Evolutionary conservation across 1,140 invertebrate genomes (phyloP), one percentile per base, ranked within the genome.

Genomic region (Drosophila baimaii): DNA sequence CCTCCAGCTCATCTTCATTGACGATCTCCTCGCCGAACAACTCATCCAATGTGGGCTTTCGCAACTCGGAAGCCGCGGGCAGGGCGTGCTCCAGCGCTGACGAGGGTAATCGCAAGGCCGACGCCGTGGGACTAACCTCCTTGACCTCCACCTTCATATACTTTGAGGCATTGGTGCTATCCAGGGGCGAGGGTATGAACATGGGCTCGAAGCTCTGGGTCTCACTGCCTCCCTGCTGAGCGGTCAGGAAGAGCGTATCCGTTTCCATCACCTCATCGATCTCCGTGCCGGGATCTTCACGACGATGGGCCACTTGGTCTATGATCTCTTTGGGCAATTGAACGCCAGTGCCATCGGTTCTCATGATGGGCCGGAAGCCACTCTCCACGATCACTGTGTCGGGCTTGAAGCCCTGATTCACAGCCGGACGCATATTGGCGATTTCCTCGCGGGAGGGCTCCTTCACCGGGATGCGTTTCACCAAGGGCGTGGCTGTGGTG

Each of bases 361-460:
- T 93, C n/a, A 96, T 94, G 17, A 97, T 97, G 2, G 96, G 96
- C 63, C 95, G 96, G 79, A 97, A 97, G 0, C 96, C 96, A 55
- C 96, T 94, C 92, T 97, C 96, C 33, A 97, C 95, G 0, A 97
- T 95, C 15, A 97, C 95, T 0, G 95, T 95, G 63, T 95, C 94
- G 0, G 96, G 96, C 89, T 96, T 94, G 81, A 97, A 97, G 0
- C 96, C 96, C 5, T 95, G 95, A 78, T 96, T 96, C 0, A 95
- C 92, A 0, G 94, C 94, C 12, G 94, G 93, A 46, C 78, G 81
- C 85, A 91, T 86, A 12, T 92, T 92, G 41, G 90, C 81, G n/a
- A 94, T 93, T 58, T 94, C 93, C 77, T 93, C 92, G 6, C 92
- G 93, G 3, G 93, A 93, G 1, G 90, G 90, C 39, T 91, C 83